These are phyloP conservation scores for Calonectris borealis DNA, from an alignment of 2,113 vertebrate genomes.

Conservation along the genomic window DNA sequence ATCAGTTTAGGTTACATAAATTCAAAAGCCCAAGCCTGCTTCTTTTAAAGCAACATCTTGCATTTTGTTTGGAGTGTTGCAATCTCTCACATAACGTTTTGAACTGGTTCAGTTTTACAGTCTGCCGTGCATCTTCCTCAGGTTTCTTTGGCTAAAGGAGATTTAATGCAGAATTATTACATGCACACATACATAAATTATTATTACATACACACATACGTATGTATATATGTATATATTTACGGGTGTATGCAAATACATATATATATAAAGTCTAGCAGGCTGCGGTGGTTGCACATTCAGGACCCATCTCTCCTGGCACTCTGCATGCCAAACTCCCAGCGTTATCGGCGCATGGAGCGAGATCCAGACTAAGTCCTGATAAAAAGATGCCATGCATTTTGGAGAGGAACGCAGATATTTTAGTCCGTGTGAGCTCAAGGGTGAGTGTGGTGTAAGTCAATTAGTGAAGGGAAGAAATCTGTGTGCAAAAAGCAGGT, in stretches of 20 bases:
- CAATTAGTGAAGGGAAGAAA: background rate
- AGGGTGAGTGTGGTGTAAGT: background rate
- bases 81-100: background rate
- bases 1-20: conserved; percentile 71
- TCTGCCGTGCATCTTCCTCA: background rate
- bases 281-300: background rate
- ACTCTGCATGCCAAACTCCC: background rate
- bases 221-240: background rate
- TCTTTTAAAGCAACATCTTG: conserved; percentile 67
- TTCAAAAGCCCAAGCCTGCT: conserved; percentile 56
- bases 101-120: background rate
- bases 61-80: conserved; percentile 56
- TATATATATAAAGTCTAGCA: background rate
- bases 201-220: background rate
- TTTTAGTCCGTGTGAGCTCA: background rate
- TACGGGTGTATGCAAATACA: background rate
- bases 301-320: background rate
- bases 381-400: background rate
- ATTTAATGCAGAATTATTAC: background rate
- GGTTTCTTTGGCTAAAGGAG: background rate
- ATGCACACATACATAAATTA: background rate
- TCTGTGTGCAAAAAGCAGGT: background rate
- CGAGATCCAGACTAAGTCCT: background rate
- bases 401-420: background rate
- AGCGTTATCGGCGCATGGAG: background rate